A percentile compares a stretch with the other conserved stretches of the same genome.
Conservation (phyloP, 2,888 invertebrate species). For the Tipula helvola region DNA sequence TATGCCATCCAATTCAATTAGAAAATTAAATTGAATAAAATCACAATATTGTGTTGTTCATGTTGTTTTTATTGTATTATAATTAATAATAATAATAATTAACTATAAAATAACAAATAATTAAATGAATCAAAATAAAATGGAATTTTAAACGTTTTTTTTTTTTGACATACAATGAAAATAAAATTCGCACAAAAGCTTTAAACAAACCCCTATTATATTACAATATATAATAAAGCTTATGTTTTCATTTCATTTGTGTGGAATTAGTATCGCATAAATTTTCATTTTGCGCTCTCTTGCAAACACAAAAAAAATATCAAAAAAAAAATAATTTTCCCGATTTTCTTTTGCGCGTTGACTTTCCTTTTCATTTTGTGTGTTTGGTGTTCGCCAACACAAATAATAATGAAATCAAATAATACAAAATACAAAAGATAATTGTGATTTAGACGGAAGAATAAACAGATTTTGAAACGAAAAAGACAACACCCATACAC, state of each 20-base stretch:
- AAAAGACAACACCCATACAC: background rate
- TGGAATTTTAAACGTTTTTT: background rate
- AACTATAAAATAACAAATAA: background rate
- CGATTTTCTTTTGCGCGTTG: background rate
- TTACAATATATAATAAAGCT: background rate
- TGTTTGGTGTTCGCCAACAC: background rate
- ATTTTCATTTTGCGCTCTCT: background rate
- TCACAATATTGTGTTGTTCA: background rate
- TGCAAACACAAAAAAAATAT: background rate
- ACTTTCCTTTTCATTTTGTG: background rate
- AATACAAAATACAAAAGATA: background rate
- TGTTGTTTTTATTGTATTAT: background rate
- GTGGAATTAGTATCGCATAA: background rate
- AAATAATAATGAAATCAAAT: background rate
- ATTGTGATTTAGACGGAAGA: background rate
- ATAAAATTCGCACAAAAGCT: background rate
- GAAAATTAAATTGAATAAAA: background rate
- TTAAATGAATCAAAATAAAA: background rate
- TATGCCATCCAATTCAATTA: background rate
- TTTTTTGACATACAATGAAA: background rate
- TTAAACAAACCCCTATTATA: background rate
- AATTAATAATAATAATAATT: background rate
- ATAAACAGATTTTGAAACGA: background rate
- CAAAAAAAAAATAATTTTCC: background rate
- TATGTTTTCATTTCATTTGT: background rate